These are phyloP conservation scores for Ctenomys sociabilis DNA, from an alignment of 2,113 vertebrate species.

Conservation along the genomic window DNA sequence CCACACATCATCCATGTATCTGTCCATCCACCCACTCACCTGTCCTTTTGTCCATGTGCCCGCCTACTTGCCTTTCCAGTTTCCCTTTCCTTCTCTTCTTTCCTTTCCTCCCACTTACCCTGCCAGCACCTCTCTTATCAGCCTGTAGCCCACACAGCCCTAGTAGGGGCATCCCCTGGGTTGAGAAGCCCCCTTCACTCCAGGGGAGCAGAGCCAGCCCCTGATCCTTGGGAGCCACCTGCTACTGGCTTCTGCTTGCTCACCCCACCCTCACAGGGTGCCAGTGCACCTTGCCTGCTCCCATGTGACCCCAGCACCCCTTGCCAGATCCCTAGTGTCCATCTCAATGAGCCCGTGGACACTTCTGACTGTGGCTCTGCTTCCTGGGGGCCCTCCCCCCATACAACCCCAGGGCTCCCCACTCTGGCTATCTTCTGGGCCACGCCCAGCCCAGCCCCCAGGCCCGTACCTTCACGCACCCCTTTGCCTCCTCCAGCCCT, in stretches of 20 bases:
- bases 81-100: accelerated
- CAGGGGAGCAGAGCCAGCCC: neutral
- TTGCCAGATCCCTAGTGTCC: neutral
- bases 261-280: too few relatives aligned
- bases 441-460: neutral
- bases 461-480: accelerated
- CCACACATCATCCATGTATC: too few relatives aligned
- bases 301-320: neutral
- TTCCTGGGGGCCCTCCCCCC: neutral
- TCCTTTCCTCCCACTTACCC: accelerated
- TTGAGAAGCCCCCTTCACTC: neutral
- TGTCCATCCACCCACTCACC: accelerated
- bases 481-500: constrained; percentile 2
- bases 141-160: too few relatives aligned
- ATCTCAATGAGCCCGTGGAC: neutral
- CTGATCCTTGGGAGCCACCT: neutral
- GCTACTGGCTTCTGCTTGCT: too few relatives aligned
- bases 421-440: neutral
- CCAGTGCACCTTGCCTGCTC: neutral
- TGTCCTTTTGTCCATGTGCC: too few relatives aligned
- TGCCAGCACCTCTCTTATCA: neutral
- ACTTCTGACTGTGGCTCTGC: neutral
- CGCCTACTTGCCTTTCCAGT: too few relatives aligned
- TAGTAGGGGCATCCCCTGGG: too few relatives aligned
- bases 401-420: neutral